These are phyloP conservation scores for Folsomia candida DNA, from an alignment of 2,888 invertebrate genomes.

Conservation along the genomic window DNA sequence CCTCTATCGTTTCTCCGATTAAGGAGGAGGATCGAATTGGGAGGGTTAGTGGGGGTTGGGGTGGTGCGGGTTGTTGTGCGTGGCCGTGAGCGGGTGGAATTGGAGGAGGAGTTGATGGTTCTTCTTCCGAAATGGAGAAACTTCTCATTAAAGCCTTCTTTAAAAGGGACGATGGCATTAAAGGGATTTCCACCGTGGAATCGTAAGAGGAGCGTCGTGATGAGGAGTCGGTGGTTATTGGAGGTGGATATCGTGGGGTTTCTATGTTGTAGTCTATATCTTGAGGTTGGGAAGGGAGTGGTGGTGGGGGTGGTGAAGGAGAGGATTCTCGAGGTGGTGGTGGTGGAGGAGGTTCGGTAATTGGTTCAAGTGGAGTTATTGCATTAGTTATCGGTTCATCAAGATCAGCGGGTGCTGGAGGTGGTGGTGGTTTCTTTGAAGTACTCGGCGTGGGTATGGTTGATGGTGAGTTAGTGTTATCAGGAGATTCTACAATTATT, in stretches of 20 bases:
- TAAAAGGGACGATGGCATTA: neutral
- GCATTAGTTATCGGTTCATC: too few species aligned
- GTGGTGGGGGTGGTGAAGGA: slow-evolving; percentile 9
- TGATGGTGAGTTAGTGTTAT: neutral
- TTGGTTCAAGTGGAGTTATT: too few species aligned
- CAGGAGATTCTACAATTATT: neutral
- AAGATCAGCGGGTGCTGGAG: too few species aligned
- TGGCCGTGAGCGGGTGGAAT: neutral
- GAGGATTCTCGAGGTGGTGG: too few species aligned
- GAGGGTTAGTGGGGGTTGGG: neutral
- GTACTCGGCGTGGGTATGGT: too few species aligned
- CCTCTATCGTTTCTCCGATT: too few species aligned
- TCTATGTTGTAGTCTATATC: slow-evolving; percentile 41
- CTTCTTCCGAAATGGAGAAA: slow-evolving; percentile 21
- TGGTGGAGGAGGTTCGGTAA: too few species aligned
- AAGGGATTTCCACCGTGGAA: slow-evolving; percentile 15
- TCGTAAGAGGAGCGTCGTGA: too few species aligned
- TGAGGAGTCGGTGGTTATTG: slow-evolving; percentile 21
- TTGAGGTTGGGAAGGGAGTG: slow-evolving; percentile 12
- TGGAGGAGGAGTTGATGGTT: too few species aligned
- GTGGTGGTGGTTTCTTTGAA: too few species aligned
- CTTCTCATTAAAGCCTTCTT: slow-evolving; percentile 18
- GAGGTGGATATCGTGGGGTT: slow-evolving; percentile 42
- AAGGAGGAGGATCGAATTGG: too few species aligned
- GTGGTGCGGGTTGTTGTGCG: neutral